Conservation (phyloP, 92 coral and sea anemone species). For the Porites rus region DNA sequence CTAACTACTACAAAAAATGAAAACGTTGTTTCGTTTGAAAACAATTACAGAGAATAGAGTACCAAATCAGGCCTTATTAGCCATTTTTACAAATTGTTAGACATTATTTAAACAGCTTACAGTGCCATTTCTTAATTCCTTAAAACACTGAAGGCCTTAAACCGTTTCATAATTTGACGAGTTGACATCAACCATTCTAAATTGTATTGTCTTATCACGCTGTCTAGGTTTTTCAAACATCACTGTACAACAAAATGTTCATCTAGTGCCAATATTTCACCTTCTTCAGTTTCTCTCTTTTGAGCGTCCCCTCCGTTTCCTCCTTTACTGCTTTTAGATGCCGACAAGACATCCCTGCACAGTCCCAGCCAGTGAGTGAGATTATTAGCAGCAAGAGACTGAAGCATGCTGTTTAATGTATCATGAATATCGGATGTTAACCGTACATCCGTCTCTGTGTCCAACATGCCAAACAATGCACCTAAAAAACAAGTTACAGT, state of each 20-base stretch:
- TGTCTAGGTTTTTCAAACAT: no score
- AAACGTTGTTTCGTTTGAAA: no score
- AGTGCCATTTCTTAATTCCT: no score
- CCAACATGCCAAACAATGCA: conserved; percentile 95
- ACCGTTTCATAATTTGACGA: no score
- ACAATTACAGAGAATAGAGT: no score
- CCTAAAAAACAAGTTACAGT: conserved; percentile 51
- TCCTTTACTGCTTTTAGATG: conserved; percentile 80
- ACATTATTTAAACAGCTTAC: no score
- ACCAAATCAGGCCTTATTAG: no score
- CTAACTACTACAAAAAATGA: no score
- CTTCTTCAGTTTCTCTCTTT: conserved; percentile 42
- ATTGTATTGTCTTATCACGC: no score
- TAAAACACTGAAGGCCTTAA: no score
- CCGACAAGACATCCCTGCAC: conserved; percentile 93
- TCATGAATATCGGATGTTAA: conserved; percentile 95
- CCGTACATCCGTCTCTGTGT: conserved; percentile 93
- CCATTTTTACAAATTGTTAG: no score
- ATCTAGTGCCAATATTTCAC: conserved; percentile 7
- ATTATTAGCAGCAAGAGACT: conserved; percentile 87
- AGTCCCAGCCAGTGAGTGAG: conserved; percentile 97
- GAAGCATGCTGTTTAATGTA: conserved; percentile 96
- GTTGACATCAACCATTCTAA: no score
- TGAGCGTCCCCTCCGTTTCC: conserved; percentile 65
- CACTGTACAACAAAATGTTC: not conserved